Conservation (phyloP, 2,797 vertebrate genomes). For the Eulemur coronatus region DNA sequence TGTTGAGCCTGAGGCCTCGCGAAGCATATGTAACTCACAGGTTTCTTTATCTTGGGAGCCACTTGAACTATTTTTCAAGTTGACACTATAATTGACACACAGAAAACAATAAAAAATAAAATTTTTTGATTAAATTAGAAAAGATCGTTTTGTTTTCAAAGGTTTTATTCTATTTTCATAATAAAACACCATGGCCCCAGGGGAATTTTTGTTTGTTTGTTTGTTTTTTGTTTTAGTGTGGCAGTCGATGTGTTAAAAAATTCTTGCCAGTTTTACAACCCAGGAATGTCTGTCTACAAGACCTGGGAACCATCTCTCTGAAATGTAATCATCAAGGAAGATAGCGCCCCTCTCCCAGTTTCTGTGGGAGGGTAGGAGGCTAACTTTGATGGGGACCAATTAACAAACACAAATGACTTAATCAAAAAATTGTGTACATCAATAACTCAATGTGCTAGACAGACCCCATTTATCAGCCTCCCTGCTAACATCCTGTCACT, state of each 20-base stretch:
- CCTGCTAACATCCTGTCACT: neutral
- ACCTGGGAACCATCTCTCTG: neutral
- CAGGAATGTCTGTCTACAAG: neutral
- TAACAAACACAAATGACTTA: neutral
- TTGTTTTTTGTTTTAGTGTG: too few species aligned
- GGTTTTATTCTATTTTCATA: too few species aligned
- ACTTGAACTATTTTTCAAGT: too few species aligned
- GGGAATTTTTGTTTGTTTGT: too few species aligned
- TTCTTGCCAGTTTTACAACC: neutral
- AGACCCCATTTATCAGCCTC: neutral
- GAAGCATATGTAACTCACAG: too few species aligned
- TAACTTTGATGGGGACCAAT: neutral
- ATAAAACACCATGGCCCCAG: too few species aligned
- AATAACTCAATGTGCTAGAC: neutral
- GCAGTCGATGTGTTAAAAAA: neutral
- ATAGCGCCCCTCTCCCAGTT: neutral
- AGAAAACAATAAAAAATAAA: too few species aligned
- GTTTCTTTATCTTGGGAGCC: too few species aligned
- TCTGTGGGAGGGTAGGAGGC: neutral
- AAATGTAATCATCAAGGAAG: neutral
- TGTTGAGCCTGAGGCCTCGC: too few species aligned
- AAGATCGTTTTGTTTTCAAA: too few species aligned
- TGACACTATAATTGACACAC: too few species aligned
- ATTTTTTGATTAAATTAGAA: too few species aligned
- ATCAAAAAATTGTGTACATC: neutral